A percentile compares a stretch with the other conserved stretches of the same genome.
These are phyloP conservation scores for Diabrotica balteata DNA, from an alignment of 2,888 invertebrate species.

Conservation along the genomic window DNA sequence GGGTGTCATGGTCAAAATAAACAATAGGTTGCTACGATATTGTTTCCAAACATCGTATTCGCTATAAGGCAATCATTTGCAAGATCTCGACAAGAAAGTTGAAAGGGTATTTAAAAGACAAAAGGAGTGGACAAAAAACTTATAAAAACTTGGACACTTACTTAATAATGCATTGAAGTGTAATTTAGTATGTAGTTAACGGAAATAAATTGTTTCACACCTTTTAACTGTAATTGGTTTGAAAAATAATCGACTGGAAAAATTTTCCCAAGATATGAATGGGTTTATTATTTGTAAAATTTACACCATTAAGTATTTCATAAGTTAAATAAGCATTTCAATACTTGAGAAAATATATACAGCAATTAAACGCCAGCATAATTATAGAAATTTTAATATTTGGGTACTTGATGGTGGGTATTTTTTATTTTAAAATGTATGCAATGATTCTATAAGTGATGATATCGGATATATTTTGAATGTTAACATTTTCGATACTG, in stretches of 20 bases:
- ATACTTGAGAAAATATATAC: background rate
- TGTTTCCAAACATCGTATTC: background rate
- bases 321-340: background rate
- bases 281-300: conserved; percentile 3
- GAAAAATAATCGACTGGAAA: conserved; percentile 1
- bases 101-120: background rate
- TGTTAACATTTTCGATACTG: too few relatives aligned
- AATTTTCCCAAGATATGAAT: conserved; percentile 5
- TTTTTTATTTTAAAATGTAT: too few relatives aligned
- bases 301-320: conserved; percentile 10
- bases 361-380: background rate
- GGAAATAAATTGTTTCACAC: conserved; percentile 13
- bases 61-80: background rate
- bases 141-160: conserved; percentile 1
- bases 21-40: conserved; percentile 6
- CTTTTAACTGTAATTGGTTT: conserved; percentile 7
- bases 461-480: too few relatives aligned
- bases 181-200: background rate
- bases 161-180: conserved; percentile 1
- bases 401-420: too few relatives aligned
- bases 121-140: background rate
- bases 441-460: too few relatives aligned
- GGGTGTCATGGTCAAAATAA: conserved; percentile 30
- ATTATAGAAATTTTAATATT: too few relatives aligned
- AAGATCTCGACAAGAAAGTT: background rate